Evolutionary conservation across 2,888 invertebrate species (phyloP).

Genomic region (Pseudococcus jackbeardsleyi): DNA sequence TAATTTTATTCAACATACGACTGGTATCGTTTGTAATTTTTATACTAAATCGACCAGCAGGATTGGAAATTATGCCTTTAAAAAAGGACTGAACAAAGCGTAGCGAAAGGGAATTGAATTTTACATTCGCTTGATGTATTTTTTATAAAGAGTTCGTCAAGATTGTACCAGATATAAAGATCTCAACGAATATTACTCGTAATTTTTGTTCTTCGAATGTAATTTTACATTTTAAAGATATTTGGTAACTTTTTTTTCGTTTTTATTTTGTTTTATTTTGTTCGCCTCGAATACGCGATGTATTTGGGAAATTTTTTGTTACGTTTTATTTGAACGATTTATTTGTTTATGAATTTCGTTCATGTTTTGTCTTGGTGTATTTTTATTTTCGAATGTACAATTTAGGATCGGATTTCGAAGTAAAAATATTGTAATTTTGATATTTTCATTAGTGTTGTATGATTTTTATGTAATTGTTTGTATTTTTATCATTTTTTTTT

Average conservation of each 20-base stretch:
- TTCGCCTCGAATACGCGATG: not conserved
- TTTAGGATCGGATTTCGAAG: not conserved
- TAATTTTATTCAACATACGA: not conserved
- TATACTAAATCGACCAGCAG: too few relatives aligned
- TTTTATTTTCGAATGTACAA: not conserved
- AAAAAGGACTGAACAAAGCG: not conserved
- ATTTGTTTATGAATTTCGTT: slow-evolving; percentile 37
- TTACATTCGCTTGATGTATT: not conserved
- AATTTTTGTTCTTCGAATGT: not conserved
- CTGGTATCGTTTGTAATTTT: not conserved
- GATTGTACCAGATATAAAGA: slow-evolving; percentile 43
- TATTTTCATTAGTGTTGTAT: slow-evolving; percentile 15
- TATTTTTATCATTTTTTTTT: not conserved
- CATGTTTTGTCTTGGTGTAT: slow-evolving; percentile 8
- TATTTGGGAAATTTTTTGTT: slow-evolving; percentile 40
- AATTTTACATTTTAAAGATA: slow-evolving; percentile 14
- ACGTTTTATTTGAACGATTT: slow-evolving; percentile 37
- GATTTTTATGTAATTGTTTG: slow-evolving; percentile 17
- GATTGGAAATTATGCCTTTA: too few relatives aligned
- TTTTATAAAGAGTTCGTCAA: slow-evolving; percentile 1
- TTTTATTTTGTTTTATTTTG: slow-evolving; percentile 54
- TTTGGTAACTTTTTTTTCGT: slow-evolving; percentile 43
- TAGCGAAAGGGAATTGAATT: not conserved
- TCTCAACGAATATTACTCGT: slow-evolving; percentile 51
- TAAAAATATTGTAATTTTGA: not conserved